Evolutionary conservation across 2,797 vertebrate genomes (phyloP), one percentile per base, ranked within the genome.

Genomic region (Lindbergichthys nudifrons): DNA sequence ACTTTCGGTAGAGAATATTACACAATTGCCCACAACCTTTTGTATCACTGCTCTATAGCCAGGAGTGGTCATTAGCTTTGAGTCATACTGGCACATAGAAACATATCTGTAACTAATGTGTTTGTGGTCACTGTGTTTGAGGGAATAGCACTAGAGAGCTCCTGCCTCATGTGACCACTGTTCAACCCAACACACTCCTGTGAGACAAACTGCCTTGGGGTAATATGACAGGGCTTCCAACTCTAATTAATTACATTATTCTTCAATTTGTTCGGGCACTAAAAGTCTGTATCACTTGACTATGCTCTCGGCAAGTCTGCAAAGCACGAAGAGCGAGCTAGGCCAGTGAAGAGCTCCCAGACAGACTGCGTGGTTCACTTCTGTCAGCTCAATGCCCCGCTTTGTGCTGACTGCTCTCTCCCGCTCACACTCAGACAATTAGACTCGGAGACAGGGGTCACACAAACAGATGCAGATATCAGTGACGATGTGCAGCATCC

Each of bases 331-430:
- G 73, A 67, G 41, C 15, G 65, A 69, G 63, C 56, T 18, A 15
- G 39, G 47, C 43, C 69, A 0, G 13, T 23, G 52, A 70, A 23
- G 60, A 52, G 65, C 77, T 69, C 71, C 63, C 36, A 70, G 80
- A 73, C 80, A 80, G 80, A 68, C 62, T 51, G 45, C 18, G 60
- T 61, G 80, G 45, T 47, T 68, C 60, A 71, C 60, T 67, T 84
- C 23, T 75, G 82, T 74, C 72, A 72, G 77, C 77, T 82, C 66
- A 52, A 64, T 57, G 56, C 39, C 64, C 50, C 16, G 70, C 73
- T 74, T 70, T 77, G 69, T 62, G 16, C 61, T 16, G 62, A 80
- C 68, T 21, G 19, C 36, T 60, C 16, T 59, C 66, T 68, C 51
- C 50, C 18, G 16, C 62, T 66, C 68, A 56, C 58, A 11, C 36